Evolutionary conservation across 2,113 vertebrate species (phyloP), one percentile per base, ranked within the genome.

Genomic region (Brienomyrus brachyistius): DNA sequence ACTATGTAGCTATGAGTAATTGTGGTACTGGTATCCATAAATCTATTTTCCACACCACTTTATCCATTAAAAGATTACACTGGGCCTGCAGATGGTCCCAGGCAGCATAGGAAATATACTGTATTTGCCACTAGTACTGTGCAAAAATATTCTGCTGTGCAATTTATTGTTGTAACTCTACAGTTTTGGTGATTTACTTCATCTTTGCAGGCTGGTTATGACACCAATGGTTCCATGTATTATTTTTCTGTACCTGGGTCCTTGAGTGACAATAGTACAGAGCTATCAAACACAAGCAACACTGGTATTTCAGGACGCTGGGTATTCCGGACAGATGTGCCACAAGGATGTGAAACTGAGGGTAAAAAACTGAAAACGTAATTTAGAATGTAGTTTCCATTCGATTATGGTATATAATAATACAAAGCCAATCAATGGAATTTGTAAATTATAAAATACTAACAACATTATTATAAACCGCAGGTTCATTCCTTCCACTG

Each of bases 121-220:
- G 23, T 62, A 62, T 27, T 27, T 62, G 59, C 23, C 0, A 3
- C 10, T 27, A 62, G 21, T 62, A 62, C 59, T n/a, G 59, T 27
- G 59, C 23, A n/a, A n/a, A 50, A 50, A 50, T 9, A 8, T 50
- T 50, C 1, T 40, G 48, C 8, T 9, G 7, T 50, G 48, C 4
- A 50, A 50, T 50, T 50, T 48, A 84, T 19, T 17, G 43, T 23
- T 23, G 21, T 9, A 84, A 45, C 31, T 21, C 80, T 45, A 48
- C 35, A 50, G 3, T 21, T 84, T 43, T 84, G 17, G 82, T 84
- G 40, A 4, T 80, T 89, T 90, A 56, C 43, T 5, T 87, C 21
- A 0, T 45, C 19, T 90, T 70, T 91, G 6, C 80, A 94, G 95
- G 94, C 91, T 89, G 94, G 94, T 23, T 94, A 92, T 89, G 93